Evolutionary conservation across 1,140 invertebrate species (phyloP).

Genomic region (Drosophila elegans): DNA sequence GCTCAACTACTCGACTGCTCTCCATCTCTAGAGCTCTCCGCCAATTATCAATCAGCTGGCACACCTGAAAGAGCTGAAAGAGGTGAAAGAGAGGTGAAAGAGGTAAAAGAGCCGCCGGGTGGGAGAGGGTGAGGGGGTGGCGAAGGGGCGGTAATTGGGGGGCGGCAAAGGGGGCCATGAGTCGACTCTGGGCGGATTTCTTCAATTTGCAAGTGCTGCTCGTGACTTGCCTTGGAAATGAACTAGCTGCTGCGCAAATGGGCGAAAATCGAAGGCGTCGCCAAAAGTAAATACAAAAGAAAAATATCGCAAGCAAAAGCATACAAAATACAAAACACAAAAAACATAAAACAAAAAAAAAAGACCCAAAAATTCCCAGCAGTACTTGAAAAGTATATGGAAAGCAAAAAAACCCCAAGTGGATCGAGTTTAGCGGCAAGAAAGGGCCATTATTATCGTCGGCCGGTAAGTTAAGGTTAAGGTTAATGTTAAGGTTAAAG

Average conservation of each 20-base stretch:
- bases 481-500: background rate
- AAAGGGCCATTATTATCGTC: background rate
- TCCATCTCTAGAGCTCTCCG: slow-evolving; percentile 15
- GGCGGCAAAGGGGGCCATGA: slow-evolving; percentile 19
- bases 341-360: background rate
- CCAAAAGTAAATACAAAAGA: slow-evolving; percentile 38
- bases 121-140: background rate
- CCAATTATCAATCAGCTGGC: slow-evolving; percentile 62
- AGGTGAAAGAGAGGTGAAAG: slow-evolving; percentile 6
- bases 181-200: slow-evolving; percentile 49
- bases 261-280: slow-evolving; percentile 49
- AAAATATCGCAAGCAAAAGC: slow-evolving; percentile 7
- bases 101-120: background rate
- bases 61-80: slow-evolving; percentile 23
- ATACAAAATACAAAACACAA: background rate
- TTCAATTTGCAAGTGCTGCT: slow-evolving; percentile 73
- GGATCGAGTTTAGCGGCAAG: background rate
- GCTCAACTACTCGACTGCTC: slow-evolving; percentile 4
- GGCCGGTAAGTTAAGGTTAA: background rate
- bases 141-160: background rate
- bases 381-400: slow-evolving; percentile 5
- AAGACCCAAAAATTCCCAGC: background rate
- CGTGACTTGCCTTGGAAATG: slow-evolving; percentile 80
- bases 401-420: slow-evolving; percentile 1
- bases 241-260: slow-evolving; percentile 45